These are phyloP conservation scores for Plectus sambesii DNA, from an alignment of 1,140 invertebrate genomes.

Conservation along the genomic window DNA sequence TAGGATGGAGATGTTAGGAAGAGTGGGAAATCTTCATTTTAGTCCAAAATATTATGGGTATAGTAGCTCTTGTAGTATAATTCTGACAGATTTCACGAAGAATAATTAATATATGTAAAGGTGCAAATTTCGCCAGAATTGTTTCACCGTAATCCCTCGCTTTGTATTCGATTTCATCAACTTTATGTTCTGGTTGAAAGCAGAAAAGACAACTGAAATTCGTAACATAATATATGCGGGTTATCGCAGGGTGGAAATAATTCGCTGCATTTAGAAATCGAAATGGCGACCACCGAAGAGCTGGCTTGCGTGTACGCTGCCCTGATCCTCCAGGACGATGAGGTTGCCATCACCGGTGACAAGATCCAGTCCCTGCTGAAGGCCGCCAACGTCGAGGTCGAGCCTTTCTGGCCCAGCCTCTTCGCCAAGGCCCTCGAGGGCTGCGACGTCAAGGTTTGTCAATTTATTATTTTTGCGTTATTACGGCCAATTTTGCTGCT, in stretches of 20 bases:
- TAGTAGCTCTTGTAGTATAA: too few species aligned
- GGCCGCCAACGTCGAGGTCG: conserved; percentile 85
- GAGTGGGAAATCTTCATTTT: too few species aligned
- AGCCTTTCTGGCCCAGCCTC: conserved; percentile 94
- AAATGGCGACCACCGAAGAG: conserved; percentile 54
- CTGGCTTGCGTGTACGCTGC: conserved; percentile 92
- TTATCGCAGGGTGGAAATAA: conserved; percentile 27
- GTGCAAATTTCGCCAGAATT: too few species aligned
- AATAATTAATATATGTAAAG: too few species aligned
- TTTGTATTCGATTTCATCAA: too few species aligned
- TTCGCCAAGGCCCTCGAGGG: conserved; percentile 94
- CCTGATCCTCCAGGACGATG: conserved; percentile 89
- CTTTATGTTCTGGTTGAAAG: too few species aligned
- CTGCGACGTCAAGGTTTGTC: conserved; percentile 65
- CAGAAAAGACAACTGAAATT: too few species aligned
- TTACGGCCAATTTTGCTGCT: background rate
- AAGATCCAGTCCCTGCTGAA: conserved; percentile 94
- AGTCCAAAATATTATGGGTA: too few species aligned
- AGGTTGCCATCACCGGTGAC: conserved; percentile 88
- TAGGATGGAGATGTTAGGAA: too few species aligned
- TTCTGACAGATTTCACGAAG: too few species aligned
- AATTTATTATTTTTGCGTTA: background rate
- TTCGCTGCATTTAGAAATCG: conserved; percentile 18
- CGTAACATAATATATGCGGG: too few species aligned
- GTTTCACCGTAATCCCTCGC: too few species aligned